Percentiles rank a stretch among this genome's conserved stretches.
These are phyloP conservation scores for Scolopax bukidnonensis DNA, from an alignment of 2,797 vertebrate genomes.

Conservation along the genomic window DNA sequence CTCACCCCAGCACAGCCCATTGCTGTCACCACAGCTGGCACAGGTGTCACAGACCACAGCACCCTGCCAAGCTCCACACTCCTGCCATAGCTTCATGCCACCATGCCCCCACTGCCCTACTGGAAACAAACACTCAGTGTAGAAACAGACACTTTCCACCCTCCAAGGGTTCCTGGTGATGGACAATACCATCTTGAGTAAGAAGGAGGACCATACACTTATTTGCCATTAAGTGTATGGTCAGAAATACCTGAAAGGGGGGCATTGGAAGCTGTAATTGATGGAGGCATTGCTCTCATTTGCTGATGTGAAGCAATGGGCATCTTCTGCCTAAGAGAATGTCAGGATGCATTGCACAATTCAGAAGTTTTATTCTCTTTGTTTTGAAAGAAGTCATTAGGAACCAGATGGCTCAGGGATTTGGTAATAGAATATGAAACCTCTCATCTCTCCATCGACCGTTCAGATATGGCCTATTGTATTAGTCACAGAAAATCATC, in stretches of 20 bases:
- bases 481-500: constrained; percentile 64
- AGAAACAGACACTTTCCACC: neutral
- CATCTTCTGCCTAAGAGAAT: constrained; percentile 35
- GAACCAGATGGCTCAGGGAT: constrained; percentile 56
- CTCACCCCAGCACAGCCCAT: neutral
- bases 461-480: constrained; percentile 42
- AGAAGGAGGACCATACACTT: neutral
- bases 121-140: neutral
- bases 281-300: constrained; percentile 2
- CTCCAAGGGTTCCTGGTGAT: neutral
- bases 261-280: neutral
- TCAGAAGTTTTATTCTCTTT: constrained; percentile 40
- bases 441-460: constrained; percentile 52
- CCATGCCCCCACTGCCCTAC: neutral
- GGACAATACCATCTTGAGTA: neutral
- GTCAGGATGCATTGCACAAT: constrained; percentile 56
- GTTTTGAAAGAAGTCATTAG: constrained; percentile 71
- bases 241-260: constrained; percentile 4
- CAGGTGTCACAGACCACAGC: neutral
- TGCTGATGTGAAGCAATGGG: constrained; percentile 27
- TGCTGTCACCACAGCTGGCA: neutral
- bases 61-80: fast-evolving
- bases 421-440: constrained; percentile 61
- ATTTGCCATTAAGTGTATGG: neutral
- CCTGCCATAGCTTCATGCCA: fast-evolving